Percentiles rank a stretch among this genome's conserved stretches.
Evolutionary conservation across 2,113 vertebrate genomes (phyloP).

Genomic region (zebrafish (Danio rerio)): GRCz12tu NC_133187.1:33668501-33669000

Average conservation of each 20-base stretch:
- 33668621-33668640: conserved; percentile 69
- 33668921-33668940: too few relatives aligned
- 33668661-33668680: not conserved
- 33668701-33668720: not conserved
- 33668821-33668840: too few relatives aligned
- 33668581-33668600: conserved; percentile 66
- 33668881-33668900: too few relatives aligned
- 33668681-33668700: too few relatives aligned
- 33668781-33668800: too few relatives aligned
- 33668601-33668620: conserved; percentile 64
- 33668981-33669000: too few relatives aligned
- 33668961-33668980: too few relatives aligned
- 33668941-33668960: too few relatives aligned
- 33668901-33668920: too few relatives aligned
- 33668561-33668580: conserved; percentile 66
- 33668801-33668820: too few relatives aligned
- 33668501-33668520: conserved; percentile 67
- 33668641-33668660: conserved; percentile 58
- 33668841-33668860: too few relatives aligned
- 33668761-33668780: conserved; percentile 19
- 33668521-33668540: conserved; percentile 73
- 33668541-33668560: conserved; percentile 59
- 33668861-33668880: too few relatives aligned
- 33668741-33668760: conserved; percentile 40
- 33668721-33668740: conserved; percentile 52